These are phyloP conservation scores for Caenorhabditis elegans DNA, from an alignment of 1,140 invertebrate genomes.

Conservation along the genomic window DNA sequence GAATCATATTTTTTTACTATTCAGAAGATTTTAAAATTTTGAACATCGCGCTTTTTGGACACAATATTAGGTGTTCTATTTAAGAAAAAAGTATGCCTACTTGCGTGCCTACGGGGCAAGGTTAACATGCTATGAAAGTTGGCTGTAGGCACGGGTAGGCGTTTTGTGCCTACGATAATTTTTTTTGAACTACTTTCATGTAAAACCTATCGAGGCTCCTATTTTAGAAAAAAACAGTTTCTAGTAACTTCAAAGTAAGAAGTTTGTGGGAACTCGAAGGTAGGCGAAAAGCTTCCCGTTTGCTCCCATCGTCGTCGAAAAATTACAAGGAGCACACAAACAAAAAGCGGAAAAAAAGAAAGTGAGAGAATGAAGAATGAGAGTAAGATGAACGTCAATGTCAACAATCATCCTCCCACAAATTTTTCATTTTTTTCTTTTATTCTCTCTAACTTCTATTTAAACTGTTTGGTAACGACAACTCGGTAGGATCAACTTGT, in stretches of 20 bases:
- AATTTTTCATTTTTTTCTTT: slow-evolving; percentile 14
- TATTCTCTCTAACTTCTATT: background rate
- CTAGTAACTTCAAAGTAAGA: background rate
- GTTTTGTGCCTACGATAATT: no score
- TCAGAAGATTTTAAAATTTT: no score
- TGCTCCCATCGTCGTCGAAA: background rate
- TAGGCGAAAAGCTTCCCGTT: background rate
- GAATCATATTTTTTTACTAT: no score
- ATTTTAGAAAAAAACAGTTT: background rate
- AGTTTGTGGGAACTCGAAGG: background rate
- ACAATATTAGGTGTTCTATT: no score
- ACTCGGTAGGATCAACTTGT: no score
- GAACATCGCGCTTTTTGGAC: no score
- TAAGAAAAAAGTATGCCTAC: no score
- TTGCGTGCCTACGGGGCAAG: no score
- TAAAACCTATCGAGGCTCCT: no score
- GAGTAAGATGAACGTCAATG: slow-evolving; percentile 25
- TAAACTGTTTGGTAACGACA: slow-evolving; percentile 22
- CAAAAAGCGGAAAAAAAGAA: slow-evolving; percentile 22
- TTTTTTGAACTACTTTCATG: no score
- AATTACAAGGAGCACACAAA: slow-evolving; percentile 33
- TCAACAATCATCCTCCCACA: slow-evolving; percentile 11
- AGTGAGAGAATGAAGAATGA: slow-evolving; percentile 9
- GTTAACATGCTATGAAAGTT: no score
- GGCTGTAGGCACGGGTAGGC: no score